Evolutionary conservation across 2,888 invertebrate species (phyloP).

Genomic region (Leptinotarsa haldemani): DNA sequence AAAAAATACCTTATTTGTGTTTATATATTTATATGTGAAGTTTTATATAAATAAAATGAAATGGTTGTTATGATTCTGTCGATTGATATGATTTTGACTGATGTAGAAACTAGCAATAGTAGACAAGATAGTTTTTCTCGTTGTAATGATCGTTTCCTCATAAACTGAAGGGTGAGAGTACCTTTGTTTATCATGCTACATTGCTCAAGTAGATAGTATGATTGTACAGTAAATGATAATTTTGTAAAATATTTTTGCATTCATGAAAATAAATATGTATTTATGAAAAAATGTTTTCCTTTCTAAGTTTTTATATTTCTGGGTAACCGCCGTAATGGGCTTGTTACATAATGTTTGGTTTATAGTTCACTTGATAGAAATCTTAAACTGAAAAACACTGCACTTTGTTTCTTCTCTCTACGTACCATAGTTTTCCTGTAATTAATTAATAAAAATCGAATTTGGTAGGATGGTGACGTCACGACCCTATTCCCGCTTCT

Average conservation of each 20-base stretch:
- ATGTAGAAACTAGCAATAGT: conserved; percentile 6
- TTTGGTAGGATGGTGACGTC: too few relatives aligned
- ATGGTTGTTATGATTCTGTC: background rate
- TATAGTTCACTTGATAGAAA: too few relatives aligned
- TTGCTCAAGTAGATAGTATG: conserved; percentile 41
- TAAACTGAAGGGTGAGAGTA: background rate
- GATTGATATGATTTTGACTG: conserved; percentile 11
- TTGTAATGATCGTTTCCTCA: conserved; percentile 3
- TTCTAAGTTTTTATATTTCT: background rate
- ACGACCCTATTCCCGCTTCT: too few relatives aligned
- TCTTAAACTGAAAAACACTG: too few relatives aligned
- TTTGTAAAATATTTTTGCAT: conserved; percentile 51
- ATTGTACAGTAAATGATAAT: conserved; percentile 48
- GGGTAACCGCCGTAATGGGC: too few relatives aligned
- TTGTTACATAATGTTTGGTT: too few relatives aligned
- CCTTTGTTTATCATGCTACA: conserved; percentile 5
- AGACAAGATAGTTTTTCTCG: background rate
- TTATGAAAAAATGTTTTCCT: conserved; percentile 14
- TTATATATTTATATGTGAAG: background rate
- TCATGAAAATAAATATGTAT: conserved; percentile 40
- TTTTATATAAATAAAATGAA: background rate
- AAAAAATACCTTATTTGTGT: background rate
- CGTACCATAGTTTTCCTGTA: too few relatives aligned
- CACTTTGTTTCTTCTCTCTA: too few relatives aligned
- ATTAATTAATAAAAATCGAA: too few relatives aligned